Evolutionary conservation across 2,797 vertebrate species (phyloP).

Genomic region (Tiaroga cobitis): DNA sequence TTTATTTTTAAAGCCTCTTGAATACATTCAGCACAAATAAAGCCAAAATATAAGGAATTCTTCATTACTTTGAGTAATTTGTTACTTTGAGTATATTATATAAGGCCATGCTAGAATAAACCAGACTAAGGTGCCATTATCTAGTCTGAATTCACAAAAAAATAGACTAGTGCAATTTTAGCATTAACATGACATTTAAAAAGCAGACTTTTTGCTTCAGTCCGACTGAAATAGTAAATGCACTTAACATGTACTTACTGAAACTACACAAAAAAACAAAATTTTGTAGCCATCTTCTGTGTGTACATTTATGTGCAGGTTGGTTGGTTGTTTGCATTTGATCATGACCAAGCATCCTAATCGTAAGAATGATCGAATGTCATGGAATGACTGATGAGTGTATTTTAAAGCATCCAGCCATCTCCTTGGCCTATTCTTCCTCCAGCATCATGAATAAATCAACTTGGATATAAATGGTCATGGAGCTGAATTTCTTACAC

Average conservation of each 20-base stretch:
- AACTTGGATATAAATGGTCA: constrained; percentile 48
- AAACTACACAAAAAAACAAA: constrained; percentile 72
- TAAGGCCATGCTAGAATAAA: background rate
- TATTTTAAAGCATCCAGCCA: constrained; percentile 32
- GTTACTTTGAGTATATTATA: background rate
- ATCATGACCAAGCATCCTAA: constrained; percentile 46
- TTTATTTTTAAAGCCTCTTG: background rate
- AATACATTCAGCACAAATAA: background rate
- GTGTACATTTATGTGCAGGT: background rate
- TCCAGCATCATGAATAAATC: constrained; percentile 53
- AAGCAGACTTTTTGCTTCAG: background rate
- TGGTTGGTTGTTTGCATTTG: constrained; percentile 14
- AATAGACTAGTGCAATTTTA: background rate
- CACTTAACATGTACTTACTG: constrained; percentile 76
- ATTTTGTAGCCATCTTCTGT: constrained; percentile 72
- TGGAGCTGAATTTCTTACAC: constrained; percentile 47
- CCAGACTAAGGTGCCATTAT: background rate
- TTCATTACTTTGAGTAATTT: background rate
- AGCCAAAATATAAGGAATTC: background rate
- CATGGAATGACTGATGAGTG: constrained; percentile 29
- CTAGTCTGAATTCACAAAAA: background rate
- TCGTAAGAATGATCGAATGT: constrained; percentile 18
- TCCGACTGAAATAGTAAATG: constrained; percentile 55
- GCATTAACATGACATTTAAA: background rate
- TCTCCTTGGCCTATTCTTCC: constrained; percentile 24